Conservation (phyloP, 2,797 vertebrate genomes). For the Sparidentex hasta region DNA sequence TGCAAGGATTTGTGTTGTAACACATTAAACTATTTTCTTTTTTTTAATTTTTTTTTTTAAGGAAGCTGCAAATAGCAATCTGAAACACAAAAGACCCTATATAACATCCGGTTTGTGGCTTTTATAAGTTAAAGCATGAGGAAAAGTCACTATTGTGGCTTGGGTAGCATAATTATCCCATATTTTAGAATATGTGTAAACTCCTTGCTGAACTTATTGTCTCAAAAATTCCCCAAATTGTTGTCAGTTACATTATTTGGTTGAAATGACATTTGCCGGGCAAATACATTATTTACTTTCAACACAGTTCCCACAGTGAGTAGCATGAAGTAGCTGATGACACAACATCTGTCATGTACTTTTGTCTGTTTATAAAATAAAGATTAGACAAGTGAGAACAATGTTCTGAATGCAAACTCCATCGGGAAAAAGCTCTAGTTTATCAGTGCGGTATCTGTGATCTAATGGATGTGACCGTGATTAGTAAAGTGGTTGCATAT, state of each 20-base stretch:
- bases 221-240: constrained; percentile 9
- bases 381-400: neutral
- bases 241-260: neutral
- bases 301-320: neutral
- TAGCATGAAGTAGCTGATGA: neutral
- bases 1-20: neutral
- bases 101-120: neutral
- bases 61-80: neutral
- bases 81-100: neutral
- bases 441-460: neutral
- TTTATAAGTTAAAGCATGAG: neutral
- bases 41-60: neutral
- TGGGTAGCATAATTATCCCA: constrained; percentile 13
- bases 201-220: constrained; percentile 5
- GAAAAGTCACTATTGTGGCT: neutral
- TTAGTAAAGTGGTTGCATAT: constrained; percentile 31
- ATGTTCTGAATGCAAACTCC: neutral
- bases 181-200: constrained; percentile 5
- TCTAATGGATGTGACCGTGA: constrained; percentile 7
- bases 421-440: constrained; percentile 12
- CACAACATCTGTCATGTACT: neutral
- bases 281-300: neutral
- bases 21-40: neutral
- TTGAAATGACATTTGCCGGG: neutral
- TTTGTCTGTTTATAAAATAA: neutral